Base-by-base conservation (phyloP, 2,888 invertebrate genomes). In the Matsumyia berberina region DNA sequence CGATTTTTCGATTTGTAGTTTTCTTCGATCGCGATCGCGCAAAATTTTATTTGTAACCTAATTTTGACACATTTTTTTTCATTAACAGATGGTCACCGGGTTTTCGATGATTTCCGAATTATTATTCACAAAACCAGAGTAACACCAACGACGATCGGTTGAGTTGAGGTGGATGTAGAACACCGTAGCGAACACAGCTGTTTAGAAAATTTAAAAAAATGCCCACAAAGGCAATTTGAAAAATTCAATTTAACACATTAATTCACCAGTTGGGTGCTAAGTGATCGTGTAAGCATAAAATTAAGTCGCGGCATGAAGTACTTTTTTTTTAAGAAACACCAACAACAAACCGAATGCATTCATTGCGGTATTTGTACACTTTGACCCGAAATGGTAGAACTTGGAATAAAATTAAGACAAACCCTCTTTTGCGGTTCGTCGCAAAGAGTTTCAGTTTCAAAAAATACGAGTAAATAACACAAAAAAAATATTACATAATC, bases 211-310 rank as follows among this genome's bases (percentile, higher is more conserved):
- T 67, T 64, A 9, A 35, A 79, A 77, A 83, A 83, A 64, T 74
- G 29, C 73, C 67, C 42, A 69, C 62, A 64, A 64, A 35, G 39
- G 79, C 83, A 83, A 73, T 69, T 83, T 74, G 12, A 57, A 72
- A 79, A 79, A 79, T 62, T 74, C 73, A 79, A 79, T 79, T 83
- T 39, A 74, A 79, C 83, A 74, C 79, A 83, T 83, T 83, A 74
- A 83, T 74, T 83, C 83, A 79, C 73, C 42, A 74, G 69, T 74
- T 64, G 39, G 58, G 79, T 83, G 73, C 39, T 79, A 83, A 83
- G 79, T 83, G 83, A 83, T 79, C 67, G 73, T 79, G 83, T 79
- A 83, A 83, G 79, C 83, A 83, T 74, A 79, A 83, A 83, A 73
- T 83, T 64, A 79, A 83, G 67, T 69, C 83, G 67, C 73, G 57